These are phyloP conservation scores for Caenorhabditis doughertyi DNA, from an alignment of 2,888 invertebrate genomes.

Conservation along the genomic window DNA sequence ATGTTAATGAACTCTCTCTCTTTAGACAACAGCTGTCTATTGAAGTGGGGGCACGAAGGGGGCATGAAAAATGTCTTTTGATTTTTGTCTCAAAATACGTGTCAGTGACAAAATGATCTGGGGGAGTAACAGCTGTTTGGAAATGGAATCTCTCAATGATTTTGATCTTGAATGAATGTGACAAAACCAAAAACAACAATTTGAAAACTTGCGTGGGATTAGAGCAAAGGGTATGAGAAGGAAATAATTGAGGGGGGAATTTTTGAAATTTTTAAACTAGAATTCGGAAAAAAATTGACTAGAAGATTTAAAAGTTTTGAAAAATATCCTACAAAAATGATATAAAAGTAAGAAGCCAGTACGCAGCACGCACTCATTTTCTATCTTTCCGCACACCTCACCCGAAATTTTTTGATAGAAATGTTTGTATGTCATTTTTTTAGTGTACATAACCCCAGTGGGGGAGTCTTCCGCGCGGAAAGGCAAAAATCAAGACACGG, in stretches of 20 bases:
- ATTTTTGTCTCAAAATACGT: constrained; percentile 17
- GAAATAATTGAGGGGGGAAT: no score
- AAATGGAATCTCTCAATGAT: constrained; percentile 1
- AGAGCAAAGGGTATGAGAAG: background rate
- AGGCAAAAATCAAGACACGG: constrained; percentile 22
- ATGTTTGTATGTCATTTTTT: constrained; percentile 47
- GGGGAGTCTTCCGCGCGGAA: constrained; percentile 57
- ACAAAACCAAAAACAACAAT: constrained; percentile 11
- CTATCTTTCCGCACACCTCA: constrained; percentile 19
- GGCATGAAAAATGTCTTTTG: background rate
- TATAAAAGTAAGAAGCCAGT: constrained; percentile 12
- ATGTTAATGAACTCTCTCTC: constrained; percentile 4
- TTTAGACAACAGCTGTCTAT: constrained; percentile 22
- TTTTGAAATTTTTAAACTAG: no score
- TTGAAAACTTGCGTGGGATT: constrained; percentile 4
- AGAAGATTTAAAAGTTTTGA: background rate
- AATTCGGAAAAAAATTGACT: background rate
- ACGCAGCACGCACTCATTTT: constrained; percentile 4
- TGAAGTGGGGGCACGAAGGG: background rate
- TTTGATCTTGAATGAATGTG: constrained; percentile 15
- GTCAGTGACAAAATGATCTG: constrained; percentile 35
- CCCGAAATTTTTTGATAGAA: constrained; percentile 45
- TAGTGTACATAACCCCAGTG: constrained; percentile 58
- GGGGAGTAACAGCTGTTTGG: constrained; percentile 57
- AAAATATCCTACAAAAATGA: background rate